These are phyloP conservation scores for Griposia aprilina DNA, from an alignment of 2,888 invertebrate genomes.

Conservation along the genomic window DNA sequence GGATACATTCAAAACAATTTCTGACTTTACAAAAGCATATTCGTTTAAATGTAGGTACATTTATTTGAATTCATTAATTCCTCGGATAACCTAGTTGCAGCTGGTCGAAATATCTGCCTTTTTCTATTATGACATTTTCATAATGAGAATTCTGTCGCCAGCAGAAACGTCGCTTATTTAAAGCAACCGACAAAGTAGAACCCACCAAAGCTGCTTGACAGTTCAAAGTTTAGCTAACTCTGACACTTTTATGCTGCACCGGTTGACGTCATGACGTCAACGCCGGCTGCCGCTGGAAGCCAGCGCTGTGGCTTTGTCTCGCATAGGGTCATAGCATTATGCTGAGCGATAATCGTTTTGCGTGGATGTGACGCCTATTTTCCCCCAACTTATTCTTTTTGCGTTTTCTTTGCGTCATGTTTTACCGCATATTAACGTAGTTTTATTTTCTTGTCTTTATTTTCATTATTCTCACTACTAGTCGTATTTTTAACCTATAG, in stretches of 20 bases:
- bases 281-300: neutral
- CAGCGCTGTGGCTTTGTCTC: neutral
- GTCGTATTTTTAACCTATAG: neutral
- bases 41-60: neutral
- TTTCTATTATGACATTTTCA: neutral
- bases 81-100: no score
- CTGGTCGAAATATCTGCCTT: neutral
- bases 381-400: neutral
- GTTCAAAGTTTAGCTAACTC: neutral
- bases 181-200: neutral
- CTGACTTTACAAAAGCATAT: neutral
- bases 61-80: neutral
- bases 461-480: no score
- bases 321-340: neutral
- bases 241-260: neutral
- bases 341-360: neutral
- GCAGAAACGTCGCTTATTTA: neutral
- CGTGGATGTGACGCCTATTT: neutral
- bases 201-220: neutral
- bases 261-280: neutral
- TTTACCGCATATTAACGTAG: neutral
- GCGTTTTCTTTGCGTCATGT: neutral
- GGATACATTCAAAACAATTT: neutral
- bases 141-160: neutral
- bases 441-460: neutral